Evolutionary conservation across 1,140 invertebrate genomes (phyloP), one percentile per base, ranked within the genome.

Genomic region (Maniola jurtina): DNA sequence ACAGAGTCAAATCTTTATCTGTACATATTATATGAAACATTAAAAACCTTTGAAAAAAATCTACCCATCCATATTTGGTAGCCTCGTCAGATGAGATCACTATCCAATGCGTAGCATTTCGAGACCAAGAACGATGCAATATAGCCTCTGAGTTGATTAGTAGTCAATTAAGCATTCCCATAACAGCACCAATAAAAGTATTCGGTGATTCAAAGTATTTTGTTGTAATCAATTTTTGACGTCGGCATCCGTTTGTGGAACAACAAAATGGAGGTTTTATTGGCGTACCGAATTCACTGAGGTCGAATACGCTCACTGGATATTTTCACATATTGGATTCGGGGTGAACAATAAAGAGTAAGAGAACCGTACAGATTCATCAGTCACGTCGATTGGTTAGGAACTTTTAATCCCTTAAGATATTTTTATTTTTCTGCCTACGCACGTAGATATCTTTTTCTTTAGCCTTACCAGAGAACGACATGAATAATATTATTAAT

Each of bases 221-320:
- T 87, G 82, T 86, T 84, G 79, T 86, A 89, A 89, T 89, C 86
- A 89, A 89, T 89, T 86, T 85, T 79, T 76, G 79, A 76, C 72
- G 84, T 73, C 84, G 84, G 84, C 82, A 65, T 84, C 69, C 83
- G 82, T 89, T 86, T 89, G 83, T 84, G 70, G 75, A 73, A 76
- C 70, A 67, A 80, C 77, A 79, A 80, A 82, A 88, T 84, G 80
- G 75, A 71, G 52, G 70, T 82, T 89, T 89, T 89, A 89, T 88
- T 87, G 77, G 85, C 86, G 85, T 85, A 84, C 81, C 83, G 83
- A 89, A 89, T 89, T 82, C 78, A 76, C 77, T 81, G 80, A 86
- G 83, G 80, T 81, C 81, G 82, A 68, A 65, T 72, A 66, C 38
- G 60, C 55, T 61, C 40, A 61, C 60, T 70, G 40, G 62, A 61